phyloP scores from a whole-genome alignment of 2,888 invertebrate genomes.

The Amiota mariae region DNA sequence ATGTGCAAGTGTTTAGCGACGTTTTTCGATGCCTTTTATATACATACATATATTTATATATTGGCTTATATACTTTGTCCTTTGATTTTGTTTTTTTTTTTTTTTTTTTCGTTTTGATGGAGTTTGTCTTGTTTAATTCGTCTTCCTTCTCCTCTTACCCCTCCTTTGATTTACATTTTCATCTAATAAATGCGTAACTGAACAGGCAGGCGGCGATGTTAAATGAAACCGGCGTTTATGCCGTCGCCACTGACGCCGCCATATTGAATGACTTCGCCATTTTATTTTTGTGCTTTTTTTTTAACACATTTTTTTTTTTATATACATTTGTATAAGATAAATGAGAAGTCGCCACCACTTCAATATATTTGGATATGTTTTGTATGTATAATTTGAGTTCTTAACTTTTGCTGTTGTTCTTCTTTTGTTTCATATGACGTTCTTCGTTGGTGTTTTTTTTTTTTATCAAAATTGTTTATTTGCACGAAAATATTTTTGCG shows the following conservation, averaged over 20 bases:
- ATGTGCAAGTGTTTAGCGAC: no score
- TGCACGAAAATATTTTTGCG: slow-evolving; percentile 8
- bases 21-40: no score
- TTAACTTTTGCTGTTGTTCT: slow-evolving; percentile 35
- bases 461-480: slow-evolving; percentile 36
- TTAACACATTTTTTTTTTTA: slow-evolving; percentile 27
- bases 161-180: background rate
- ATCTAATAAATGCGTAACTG: background rate
- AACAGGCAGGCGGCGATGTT: background rate
- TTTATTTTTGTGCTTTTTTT: no score
- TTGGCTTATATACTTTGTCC: no score
- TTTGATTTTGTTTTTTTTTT: slow-evolving; percentile 32
- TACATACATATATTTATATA: no score
- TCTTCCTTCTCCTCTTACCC: slow-evolving; percentile 10
- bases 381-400: background rate
- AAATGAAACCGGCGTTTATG: background rate
- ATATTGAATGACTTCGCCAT: slow-evolving; percentile 52
- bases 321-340: background rate
- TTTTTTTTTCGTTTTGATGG: background rate
- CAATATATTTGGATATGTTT: slow-evolving; percentile 49
- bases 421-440: slow-evolving; percentile 30
- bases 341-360: slow-evolving; percentile 25
- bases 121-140: slow-evolving; percentile 16
- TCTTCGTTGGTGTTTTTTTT: slow-evolving; percentile 43
- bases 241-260: no score